Conservation (phyloP, 1,140 invertebrate species). For the Drosophila rhopaloa region DNA sequence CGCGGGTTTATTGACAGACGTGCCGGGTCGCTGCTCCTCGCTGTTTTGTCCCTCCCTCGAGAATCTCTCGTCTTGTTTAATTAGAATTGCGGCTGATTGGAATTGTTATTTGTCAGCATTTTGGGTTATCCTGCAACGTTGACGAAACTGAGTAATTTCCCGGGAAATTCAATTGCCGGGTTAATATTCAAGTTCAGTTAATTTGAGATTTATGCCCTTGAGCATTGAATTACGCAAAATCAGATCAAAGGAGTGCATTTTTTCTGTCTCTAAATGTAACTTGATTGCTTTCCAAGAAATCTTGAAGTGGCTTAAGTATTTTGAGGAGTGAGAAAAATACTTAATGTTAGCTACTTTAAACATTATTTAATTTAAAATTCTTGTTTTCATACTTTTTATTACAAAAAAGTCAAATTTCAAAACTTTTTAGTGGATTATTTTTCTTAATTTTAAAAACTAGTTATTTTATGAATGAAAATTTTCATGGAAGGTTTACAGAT, state of each 20-base stretch:
- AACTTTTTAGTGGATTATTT: too few species aligned
- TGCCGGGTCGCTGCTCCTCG: constrained; percentile 27
- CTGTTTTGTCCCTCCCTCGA: constrained; percentile 2
- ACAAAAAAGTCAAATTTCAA: too few species aligned
- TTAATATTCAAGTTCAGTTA: not conserved
- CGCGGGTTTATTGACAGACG: constrained; percentile 28
- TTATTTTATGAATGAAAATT: too few species aligned
- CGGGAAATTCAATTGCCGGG: not conserved
- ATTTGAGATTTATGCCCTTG: not conserved
- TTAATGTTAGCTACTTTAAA: too few species aligned
- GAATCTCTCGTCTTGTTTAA: constrained; percentile 16
- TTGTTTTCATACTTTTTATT: too few species aligned
- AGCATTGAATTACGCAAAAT: not conserved
- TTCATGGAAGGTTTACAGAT: too few species aligned
- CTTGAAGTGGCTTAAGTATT: too few species aligned
- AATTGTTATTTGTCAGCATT: constrained; percentile 16
- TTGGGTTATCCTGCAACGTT: constrained; percentile 13
- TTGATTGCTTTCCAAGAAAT: too few species aligned
- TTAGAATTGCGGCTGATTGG: constrained; percentile 21
- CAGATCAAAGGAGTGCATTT: not conserved
- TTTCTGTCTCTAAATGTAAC: too few species aligned
- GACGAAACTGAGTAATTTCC: not conserved
- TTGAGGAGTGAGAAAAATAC: too few species aligned
- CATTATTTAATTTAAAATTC: too few species aligned
- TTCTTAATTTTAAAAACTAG: too few species aligned